A percentile compares a stretch with the other conserved stretches of the same genome.
These are phyloP conservation scores for Drosophila melanogaster DNA, from an alignment of 1,140 invertebrate species.

Conservation along the genomic window DNA sequence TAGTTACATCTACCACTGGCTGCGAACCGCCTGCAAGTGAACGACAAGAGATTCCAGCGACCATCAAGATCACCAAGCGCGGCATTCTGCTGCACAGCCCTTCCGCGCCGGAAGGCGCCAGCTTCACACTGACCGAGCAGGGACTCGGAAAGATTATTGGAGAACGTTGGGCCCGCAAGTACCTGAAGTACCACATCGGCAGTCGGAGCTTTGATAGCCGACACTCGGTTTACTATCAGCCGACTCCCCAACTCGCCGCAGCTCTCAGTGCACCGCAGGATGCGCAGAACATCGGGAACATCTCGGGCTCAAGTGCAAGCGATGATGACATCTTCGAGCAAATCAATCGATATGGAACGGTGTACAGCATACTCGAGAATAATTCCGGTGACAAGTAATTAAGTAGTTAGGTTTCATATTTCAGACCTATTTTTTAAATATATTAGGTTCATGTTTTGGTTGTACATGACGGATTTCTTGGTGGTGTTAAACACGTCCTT, in stretches of 20 bases:
- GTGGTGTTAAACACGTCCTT: slow-evolving; percentile 27
- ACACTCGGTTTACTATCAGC: slow-evolving; percentile 70
- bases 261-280: slow-evolving; percentile 6
- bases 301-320: slow-evolving; percentile 45
- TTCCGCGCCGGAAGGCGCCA: not conserved
- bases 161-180: slow-evolving; percentile 48
- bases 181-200: slow-evolving; percentile 67
- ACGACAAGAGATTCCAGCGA: not conserved
- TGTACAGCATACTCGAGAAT: slow-evolving; percentile 53
- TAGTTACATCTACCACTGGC: slow-evolving; percentile 68
- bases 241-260: slow-evolving; percentile 38
- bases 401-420: not conserved
- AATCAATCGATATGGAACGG: slow-evolving; percentile 52
- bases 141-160: slow-evolving; percentile 62
- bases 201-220: slow-evolving; percentile 56
- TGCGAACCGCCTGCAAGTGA: slow-evolving; percentile 19
- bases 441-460: slow-evolving; percentile 17
- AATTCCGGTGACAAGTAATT: slow-evolving; percentile 6
- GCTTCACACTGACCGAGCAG: slow-evolving; percentile 63
- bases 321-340: slow-evolving; percentile 65
- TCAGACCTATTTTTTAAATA: slow-evolving; percentile 11
- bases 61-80: slow-evolving; percentile 39
- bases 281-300: slow-evolving; percentile 7
- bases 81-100: slow-evolving; percentile 58
- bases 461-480: slow-evolving; percentile 33